Percentiles rank a stretch among this genome's conserved stretches.
Conservation (phyloP, 2,113 vertebrate genomes). For the Aix galericulata region DNA sequence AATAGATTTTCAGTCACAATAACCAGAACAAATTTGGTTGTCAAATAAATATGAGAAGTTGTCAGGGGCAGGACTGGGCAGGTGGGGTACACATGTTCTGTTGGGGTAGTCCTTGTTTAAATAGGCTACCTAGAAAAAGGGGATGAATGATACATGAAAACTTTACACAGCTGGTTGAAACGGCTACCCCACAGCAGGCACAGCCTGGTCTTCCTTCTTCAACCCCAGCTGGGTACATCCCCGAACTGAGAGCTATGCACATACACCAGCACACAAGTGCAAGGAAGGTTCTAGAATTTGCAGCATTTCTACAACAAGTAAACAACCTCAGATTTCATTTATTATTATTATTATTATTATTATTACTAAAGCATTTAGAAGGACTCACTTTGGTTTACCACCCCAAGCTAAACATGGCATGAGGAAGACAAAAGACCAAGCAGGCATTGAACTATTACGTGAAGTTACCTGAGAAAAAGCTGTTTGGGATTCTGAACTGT, state of each 20-base stretch:
- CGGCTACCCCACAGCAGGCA: accelerated
- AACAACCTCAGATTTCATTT: background rate
- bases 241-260: background rate
- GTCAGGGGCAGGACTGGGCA: background rate
- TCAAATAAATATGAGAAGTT: background rate
- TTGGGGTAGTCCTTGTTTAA: background rate
- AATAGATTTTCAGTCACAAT: background rate
- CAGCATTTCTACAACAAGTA: background rate
- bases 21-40: background rate
- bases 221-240: background rate
- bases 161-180: background rate
- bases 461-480: background rate
- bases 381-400: accelerated
- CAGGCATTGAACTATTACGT: background rate
- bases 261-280: background rate
- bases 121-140: background rate
- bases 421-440: background rate
- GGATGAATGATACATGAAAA: background rate
- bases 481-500: background rate
- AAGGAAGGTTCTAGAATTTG: background rate
- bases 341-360: too few relatives aligned
- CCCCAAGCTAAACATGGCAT: background rate
- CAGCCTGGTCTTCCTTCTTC: background rate
- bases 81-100: background rate
- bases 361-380: background rate